phyloP scores from a whole-genome alignment of 2,113 vertebrate species.

The Pomatorhinus ruficollis region DNA sequence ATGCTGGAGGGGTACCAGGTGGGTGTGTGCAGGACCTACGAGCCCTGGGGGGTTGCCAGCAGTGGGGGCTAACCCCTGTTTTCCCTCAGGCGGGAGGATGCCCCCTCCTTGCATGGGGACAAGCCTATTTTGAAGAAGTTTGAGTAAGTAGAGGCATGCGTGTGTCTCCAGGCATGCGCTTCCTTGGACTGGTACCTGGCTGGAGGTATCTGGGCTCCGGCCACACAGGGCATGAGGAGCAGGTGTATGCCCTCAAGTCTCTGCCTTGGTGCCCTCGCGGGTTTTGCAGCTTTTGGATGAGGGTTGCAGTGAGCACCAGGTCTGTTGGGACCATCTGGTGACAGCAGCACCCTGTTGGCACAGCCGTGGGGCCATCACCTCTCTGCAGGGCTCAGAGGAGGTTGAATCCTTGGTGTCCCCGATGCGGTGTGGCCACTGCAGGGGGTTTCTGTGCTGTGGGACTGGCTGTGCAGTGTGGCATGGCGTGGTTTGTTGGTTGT shows the following conservation, averaged over 20 bases:
- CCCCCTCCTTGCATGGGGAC: slow-evolving; percentile 77
- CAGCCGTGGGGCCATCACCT: fast-evolving
- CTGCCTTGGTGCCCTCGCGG: not conserved
- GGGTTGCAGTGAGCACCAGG: not conserved
- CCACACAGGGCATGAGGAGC: not conserved
- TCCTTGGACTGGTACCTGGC: fast-evolving
- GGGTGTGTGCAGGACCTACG: not conserved
- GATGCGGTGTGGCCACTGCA: fast-evolving
- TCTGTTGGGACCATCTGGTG: not conserved
- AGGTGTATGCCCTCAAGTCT: not conserved
- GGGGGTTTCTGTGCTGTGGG: not conserved
- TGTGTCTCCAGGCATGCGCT: slow-evolving; percentile 33
- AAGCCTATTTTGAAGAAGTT: slow-evolving; percentile 89
- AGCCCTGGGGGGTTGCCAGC: not conserved
- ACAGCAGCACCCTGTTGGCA: not conserved
- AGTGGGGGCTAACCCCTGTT: slow-evolving; percentile 63
- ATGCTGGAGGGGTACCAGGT: not conserved
- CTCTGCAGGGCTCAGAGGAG: not conserved
- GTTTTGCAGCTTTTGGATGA: not conserved
- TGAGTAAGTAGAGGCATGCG: slow-evolving; percentile 86
- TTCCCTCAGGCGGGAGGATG: slow-evolving; percentile 79
- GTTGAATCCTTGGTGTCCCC: fast-evolving
- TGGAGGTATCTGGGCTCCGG: not conserved
- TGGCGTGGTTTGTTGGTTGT: not conserved
- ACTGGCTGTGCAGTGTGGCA: not conserved